Evolutionary conservation across 2,888 invertebrate genomes (phyloP), one percentile per base, ranked within the genome.

Genomic region (Dorcus hopei): DNA sequence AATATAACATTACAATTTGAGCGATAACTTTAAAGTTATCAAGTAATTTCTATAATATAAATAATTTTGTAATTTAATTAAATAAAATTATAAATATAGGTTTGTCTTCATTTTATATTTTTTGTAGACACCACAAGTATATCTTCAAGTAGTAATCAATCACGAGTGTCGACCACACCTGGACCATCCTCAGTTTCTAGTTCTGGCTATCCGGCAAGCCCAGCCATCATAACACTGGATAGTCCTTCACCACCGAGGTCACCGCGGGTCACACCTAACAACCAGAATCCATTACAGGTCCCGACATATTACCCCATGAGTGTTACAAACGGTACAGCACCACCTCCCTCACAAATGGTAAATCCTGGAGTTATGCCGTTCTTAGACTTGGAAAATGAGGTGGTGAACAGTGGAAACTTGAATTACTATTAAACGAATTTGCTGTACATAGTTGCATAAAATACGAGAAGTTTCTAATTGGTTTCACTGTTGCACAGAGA

Each of bases 161-260:
- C 74, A 49, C 72, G 76, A 50, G 71, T 73, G 50, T 70, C 75
- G 23, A 74, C 75, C 23, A 77, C 75, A 9, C 77, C 76, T n/a
- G 78, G 77, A 3, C 77, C 79, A 3, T 75, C 77, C 11, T 77
- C 80, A 5, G 86, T 86, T 9, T 82, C 85, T 5, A 85, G 85
- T 61, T 84, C 84, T 63, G 86, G 86, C 2, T 86, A 85, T 76
- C 81, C 84, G 5, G 74, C 74, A 23, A 86, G 85, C 63, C 86
- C 86, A 49, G 78, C 78, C 49, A 75, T 87, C 38, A 87, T 87
- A 72, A 85, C 85, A 41, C 78, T 87, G 70, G 87, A 87, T 79
- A 84, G 83, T 68, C 86, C 86, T 1, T 85, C 85, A 9, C 86
- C 86, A 39, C 85, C 85, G 49, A 78, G 74, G 41, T 76, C 76